Base-by-base conservation (phyloP, 2,113 vertebrate species). In the Uria lomvia region DNA sequence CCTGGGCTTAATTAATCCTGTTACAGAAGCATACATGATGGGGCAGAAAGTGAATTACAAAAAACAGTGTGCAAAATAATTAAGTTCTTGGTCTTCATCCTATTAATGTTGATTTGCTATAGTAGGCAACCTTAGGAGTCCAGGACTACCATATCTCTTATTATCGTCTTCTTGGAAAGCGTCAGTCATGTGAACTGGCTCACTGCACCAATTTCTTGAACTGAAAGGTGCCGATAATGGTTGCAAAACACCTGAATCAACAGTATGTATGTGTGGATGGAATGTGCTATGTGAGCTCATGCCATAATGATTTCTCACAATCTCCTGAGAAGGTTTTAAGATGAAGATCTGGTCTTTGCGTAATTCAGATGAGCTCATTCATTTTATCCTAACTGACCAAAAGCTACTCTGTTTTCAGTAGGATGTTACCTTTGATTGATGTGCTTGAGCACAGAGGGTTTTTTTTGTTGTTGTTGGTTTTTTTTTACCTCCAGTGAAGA, bases 161-260 rank as follows among this genome's bases (percentile, higher is more conserved):
- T 45, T 40, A 32, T 80, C 10, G 4, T 9, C 52, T 36, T 63
- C 38, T 82, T 56, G 23, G 43, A 30, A 59, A 43, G 40, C 16
- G 21, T 68, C 36, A 11, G 10, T 68, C 5, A 0, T 16, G 3
- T 14, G 18, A 76, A 10, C 23, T 75, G 0, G 0, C 49, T 88
- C 18, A 15, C 15, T 52, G 58, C 18, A 43, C 21, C 18, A 8
- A 22, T 36, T 90, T 67, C 42, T 82, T 66, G 60, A 45, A 38
- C 34, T 45, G 47, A 17, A 62, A 58, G 34, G 23, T 9, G 16
- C 32, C 18, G 58, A 4, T 30, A 38, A 12, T 29, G 40, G 9
- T 52, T 91, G 23, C 58, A 42, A 60, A 83, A 5, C 23, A 34
- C 11, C 19, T 32, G 32, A 59, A 36, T 59, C 40, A n/a, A 0